Evolutionary conservation across 2,888 invertebrate genomes (phyloP).

Genomic region (Villa cingulata): DNA sequence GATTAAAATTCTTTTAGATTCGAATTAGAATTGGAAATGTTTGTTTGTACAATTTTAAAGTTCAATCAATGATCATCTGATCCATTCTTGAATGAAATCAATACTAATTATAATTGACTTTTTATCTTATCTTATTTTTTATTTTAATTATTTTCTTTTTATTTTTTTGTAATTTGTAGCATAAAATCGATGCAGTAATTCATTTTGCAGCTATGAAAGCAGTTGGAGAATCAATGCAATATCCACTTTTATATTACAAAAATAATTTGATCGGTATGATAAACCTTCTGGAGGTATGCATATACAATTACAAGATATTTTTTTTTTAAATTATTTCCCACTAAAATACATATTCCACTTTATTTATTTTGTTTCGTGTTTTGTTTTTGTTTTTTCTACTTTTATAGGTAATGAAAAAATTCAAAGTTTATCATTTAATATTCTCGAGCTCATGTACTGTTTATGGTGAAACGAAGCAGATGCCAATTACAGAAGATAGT

Average conservation of each 20-base stretch:
- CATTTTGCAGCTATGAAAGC: conserved; percentile 94
- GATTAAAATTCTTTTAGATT: no score
- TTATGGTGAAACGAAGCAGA: conserved; percentile 70
- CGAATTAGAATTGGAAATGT: no score
- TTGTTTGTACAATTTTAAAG: no score
- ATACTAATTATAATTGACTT: no score
- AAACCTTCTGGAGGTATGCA: conserved; percentile 62
- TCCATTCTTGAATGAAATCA: no score
- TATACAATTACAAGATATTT: conserved; percentile 13
- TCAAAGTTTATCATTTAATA: conserved; percentile 60
- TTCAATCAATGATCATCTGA: no score
- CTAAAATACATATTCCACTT: no score
- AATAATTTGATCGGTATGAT: conserved; percentile 79
- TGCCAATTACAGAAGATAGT: conserved; percentile 76
- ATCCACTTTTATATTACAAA: conserved; percentile 78
- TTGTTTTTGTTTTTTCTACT: no score
- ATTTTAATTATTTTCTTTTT: no score
- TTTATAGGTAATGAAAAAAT: conserved; percentile 51
- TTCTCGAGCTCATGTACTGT: conserved; percentile 78
- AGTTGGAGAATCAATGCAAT: conserved; percentile 80
- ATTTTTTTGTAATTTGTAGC: conserved; percentile 37
- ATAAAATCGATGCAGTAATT: conserved; percentile 71
- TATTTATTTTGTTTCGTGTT: no score
- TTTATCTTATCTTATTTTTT: no score
- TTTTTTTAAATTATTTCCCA: conserved; percentile 1